Evolutionary conservation across 2,797 vertebrate genomes (phyloP).

Genomic region (Lemur catta): DNA sequence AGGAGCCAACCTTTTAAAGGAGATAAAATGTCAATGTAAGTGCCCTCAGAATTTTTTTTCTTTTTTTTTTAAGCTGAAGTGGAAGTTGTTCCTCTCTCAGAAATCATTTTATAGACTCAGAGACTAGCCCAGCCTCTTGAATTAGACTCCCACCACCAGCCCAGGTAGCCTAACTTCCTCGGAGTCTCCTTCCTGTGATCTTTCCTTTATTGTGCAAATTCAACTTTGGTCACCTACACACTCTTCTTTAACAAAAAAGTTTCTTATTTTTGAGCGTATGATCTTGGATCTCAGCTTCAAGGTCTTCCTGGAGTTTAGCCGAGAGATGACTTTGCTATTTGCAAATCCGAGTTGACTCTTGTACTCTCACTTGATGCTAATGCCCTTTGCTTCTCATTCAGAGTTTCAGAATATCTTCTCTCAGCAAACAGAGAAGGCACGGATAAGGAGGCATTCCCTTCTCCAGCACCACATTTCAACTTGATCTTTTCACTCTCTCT

Average conservation of each 20-base stretch:
- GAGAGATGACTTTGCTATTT: slow-evolving; percentile 68
- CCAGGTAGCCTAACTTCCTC: not conserved
- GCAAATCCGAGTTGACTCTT: slow-evolving; percentile 69
- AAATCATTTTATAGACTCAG: slow-evolving; percentile 21
- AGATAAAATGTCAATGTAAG: slow-evolving; percentile 30
- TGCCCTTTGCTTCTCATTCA: slow-evolving; percentile 76
- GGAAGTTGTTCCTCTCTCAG: slow-evolving; percentile 21
- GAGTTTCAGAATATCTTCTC: slow-evolving; percentile 68
- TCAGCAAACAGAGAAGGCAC: slow-evolving; percentile 63
- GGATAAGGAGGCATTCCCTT: slow-evolving; percentile 14
- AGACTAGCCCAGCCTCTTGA: not conserved
- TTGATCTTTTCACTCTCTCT: slow-evolving; percentile 78
- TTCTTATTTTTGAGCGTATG: slow-evolving; percentile 59
- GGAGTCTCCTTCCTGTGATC: slow-evolving; percentile 52
- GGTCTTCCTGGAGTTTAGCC: slow-evolving; percentile 60
- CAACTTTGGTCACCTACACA: slow-evolving; percentile 45
- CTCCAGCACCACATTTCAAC: slow-evolving; percentile 66
- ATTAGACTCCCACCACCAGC: slow-evolving; percentile 16
- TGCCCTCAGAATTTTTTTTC: not conserved
- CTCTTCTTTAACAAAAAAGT: slow-evolving; percentile 58
- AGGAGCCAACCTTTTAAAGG: slow-evolving; percentile 19
- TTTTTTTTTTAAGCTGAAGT: not conserved
- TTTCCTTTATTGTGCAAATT: slow-evolving; percentile 67
- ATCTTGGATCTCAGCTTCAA: slow-evolving; percentile 69
- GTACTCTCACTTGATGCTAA: slow-evolving; percentile 57